phyloP scores from a whole-genome alignment of 2,797 vertebrate genomes.

The Brachyrhaphis roseni region DNA sequence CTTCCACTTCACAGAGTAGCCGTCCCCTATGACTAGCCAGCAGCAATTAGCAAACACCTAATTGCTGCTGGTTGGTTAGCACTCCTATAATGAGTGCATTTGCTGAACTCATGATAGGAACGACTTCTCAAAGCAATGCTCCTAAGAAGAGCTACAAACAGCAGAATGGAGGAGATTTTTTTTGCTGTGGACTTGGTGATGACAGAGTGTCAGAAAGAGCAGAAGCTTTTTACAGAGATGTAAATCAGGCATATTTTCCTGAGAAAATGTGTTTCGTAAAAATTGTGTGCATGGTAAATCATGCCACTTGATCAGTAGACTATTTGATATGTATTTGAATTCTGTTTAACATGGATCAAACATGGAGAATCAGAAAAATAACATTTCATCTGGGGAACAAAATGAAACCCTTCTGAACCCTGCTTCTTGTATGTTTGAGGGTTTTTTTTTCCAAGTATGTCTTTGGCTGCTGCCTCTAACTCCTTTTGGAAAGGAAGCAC shows the following conservation, averaged over 20 bases:
- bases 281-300: neutral
- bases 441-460: constrained; percentile 10
- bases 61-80: too few relatives aligned
- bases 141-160: too few relatives aligned
- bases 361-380: constrained; percentile 5
- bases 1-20: too few relatives aligned
- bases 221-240: too few relatives aligned
- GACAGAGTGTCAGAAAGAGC: too few relatives aligned
- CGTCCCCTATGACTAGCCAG: too few relatives aligned
- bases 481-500: constrained; percentile 72
- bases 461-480: constrained; percentile 49
- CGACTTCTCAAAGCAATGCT: too few relatives aligned
- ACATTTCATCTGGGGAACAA: constrained; percentile 3
- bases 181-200: too few relatives aligned
- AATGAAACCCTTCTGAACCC: constrained; percentile 8
- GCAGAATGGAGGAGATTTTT: too few relatives aligned
- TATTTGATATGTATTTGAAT: constrained; percentile 3
- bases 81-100: too few relatives aligned
- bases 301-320: neutral
- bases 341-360: neutral
- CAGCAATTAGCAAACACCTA: too few relatives aligned
- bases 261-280: neutral
- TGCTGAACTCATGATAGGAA: too few relatives aligned
- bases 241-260: neutral
- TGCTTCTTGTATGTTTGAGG: neutral